phyloP scores from a whole-genome alignment of 2,888 invertebrate genomes.

The Mythimna vitellina region DNA sequence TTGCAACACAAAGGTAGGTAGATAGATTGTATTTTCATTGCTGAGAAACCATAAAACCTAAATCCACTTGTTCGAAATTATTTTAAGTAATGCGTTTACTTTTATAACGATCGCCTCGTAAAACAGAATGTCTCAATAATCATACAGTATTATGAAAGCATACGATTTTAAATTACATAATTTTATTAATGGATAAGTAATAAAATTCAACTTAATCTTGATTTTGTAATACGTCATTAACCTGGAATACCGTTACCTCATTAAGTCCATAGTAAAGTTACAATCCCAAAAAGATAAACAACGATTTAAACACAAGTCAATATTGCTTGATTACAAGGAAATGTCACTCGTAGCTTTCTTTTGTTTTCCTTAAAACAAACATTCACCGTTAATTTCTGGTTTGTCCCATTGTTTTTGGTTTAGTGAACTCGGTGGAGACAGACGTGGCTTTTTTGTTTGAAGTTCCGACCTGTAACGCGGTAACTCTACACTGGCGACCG shows the following conservation, averaged over 20 bases:
- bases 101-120: background rate
- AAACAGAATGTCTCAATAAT: conserved; percentile 25
- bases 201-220: conserved; percentile 9
- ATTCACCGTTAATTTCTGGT: conserved; percentile 72
- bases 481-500: conserved; percentile 73
- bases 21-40: background rate
- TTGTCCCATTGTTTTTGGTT: conserved; percentile 77
- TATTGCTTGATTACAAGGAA: conserved; percentile 37
- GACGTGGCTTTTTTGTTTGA: conserved; percentile 70
- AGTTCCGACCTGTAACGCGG: conserved; percentile 70
- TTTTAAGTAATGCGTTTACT: conserved; percentile 17
- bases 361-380: conserved; percentile 57
- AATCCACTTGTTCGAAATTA: conserved; percentile 5
- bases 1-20: too few species aligned
- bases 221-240: conserved; percentile 17
- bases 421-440: conserved; percentile 74
- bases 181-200: conserved; percentile 19
- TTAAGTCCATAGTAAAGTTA: conserved; percentile 11
- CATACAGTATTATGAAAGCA: conserved; percentile 9
- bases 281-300: conserved; percentile 34
- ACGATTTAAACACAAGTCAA: conserved; percentile 40
- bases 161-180: conserved; percentile 28
- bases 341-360: conserved; percentile 32
- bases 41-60: conserved; percentile 12
- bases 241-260: conserved; percentile 32